phyloP scores from a whole-genome alignment of 2,888 invertebrate species.

The Leptothorax acervorum region DNA sequence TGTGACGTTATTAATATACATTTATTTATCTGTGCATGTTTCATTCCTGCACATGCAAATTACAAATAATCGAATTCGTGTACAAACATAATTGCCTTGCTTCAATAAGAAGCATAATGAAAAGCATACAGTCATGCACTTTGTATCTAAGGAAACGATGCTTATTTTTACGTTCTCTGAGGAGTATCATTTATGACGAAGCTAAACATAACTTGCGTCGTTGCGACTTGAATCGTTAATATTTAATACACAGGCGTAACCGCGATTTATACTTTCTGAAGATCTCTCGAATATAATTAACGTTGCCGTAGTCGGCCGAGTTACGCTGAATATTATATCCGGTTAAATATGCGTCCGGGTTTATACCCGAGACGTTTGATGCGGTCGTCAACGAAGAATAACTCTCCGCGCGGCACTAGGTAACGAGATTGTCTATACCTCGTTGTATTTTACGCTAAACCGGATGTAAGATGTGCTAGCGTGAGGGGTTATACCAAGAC shows the following conservation, averaged over 20 bases:
- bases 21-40: not conserved
- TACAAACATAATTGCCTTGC: not conserved
- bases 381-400: constrained; percentile 75
- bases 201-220: constrained; percentile 3
- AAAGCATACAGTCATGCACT: not conserved
- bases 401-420: constrained; percentile 73
- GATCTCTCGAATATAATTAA: constrained; percentile 24
- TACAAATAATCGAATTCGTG: not conserved
- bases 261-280: constrained; percentile 8
- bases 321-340: constrained; percentile 36
- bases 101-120: not conserved
- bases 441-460: constrained; percentile 67
- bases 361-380: constrained; percentile 70
- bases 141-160: not conserved
- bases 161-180: not conserved
- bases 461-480: constrained; percentile 62
- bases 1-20: not conserved
- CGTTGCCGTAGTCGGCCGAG: not conserved
- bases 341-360: constrained; percentile 74
- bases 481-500: not conserved
- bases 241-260: constrained; percentile 11
- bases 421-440: constrained; percentile 72
- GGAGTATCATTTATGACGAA: not conserved
- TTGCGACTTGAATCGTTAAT: constrained; percentile 17
- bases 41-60: not conserved